Conservation (phyloP, 2,113 vertebrate genomes). For the Callipepla squamata region DNA sequence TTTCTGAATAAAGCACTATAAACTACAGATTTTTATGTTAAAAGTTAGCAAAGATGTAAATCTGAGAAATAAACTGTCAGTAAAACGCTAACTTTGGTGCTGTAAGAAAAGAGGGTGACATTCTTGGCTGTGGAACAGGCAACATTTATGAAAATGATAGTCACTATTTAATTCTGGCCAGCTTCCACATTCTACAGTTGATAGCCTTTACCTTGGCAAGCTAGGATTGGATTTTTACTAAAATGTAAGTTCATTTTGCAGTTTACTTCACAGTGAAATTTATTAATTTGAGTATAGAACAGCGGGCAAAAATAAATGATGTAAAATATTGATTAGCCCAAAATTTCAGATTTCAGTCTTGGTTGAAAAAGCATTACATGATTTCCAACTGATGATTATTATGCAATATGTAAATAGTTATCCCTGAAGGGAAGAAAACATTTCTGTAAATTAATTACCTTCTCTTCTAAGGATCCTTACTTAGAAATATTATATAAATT, state of each 20-base stretch:
- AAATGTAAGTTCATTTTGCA: background rate
- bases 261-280: background rate
- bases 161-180: background rate
- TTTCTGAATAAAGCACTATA: background rate
- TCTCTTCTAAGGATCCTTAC: background rate
- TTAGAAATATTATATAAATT: background rate
- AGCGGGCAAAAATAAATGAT: background rate
- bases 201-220: constrained; percentile 4
- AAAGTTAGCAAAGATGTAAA: constrained; percentile 51
- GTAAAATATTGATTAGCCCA: background rate
- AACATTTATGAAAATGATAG: background rate
- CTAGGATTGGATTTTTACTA: background rate
- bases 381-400: background rate
- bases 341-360: background rate
- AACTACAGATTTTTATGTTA: constrained; percentile 2
- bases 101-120: background rate
- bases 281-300: background rate
- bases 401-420: background rate
- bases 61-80: background rate
- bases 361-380: background rate
- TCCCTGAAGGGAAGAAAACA: background rate
- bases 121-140: background rate
- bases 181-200: background rate
- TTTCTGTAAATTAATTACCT: background rate
- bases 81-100: constrained; percentile 2